Base-by-base conservation (phyloP, 1,140 invertebrate genomes). In the Drosophila jambulina region DNA sequence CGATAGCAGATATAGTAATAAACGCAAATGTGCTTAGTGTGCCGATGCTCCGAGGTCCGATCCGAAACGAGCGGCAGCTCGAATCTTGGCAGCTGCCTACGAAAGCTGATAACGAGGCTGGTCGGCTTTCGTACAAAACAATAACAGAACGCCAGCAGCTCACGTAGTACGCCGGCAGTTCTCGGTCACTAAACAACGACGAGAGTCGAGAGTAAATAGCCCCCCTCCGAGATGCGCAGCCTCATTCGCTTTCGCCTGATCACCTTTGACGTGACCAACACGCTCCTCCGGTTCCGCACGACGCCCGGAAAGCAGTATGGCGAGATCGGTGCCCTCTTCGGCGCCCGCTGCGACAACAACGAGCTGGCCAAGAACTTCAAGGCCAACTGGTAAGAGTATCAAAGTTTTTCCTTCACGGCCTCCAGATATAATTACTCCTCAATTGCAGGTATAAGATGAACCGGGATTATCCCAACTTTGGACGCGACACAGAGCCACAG, bases 251-350 rank as follows among this genome's bases (percentile, higher is more conserved):
- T 95, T 27, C 93, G 94, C 62, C 92, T 98, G 71, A 94, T 98
- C 49, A 98, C 97, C 17, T 97, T 98, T 91, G 97, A 98, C 93
- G 95, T 97, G 15, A 98, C 97, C 9, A 96, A 97, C 69, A 98
- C 97, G 1, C 91, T 98, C 45, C 91, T 98, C 25, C 95, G 95
- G 87, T 96, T 97, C 80, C 93, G 94, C 25, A 94, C 94, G 5
- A 93, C 95, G 53, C 94, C 96, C n/a, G 96, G 95, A 53, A 93
- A 96, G 60, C 95, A 96, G 80, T 98, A 98, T 93, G 94, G 94
- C 3, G 93, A 95, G 74, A 94, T 96, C 51, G 97, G 95, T 3
- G 93, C 93, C 1, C 93, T 95, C 42, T 95, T 96, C 92, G 97
- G 97, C 2, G 93, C 97, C 13, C 81, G 94, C 40, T 94, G 94